Evolutionary conservation across 64 coral and sea anemone species (phyloP).

Genomic region (Hydrozoanthus tunicans): DNA sequence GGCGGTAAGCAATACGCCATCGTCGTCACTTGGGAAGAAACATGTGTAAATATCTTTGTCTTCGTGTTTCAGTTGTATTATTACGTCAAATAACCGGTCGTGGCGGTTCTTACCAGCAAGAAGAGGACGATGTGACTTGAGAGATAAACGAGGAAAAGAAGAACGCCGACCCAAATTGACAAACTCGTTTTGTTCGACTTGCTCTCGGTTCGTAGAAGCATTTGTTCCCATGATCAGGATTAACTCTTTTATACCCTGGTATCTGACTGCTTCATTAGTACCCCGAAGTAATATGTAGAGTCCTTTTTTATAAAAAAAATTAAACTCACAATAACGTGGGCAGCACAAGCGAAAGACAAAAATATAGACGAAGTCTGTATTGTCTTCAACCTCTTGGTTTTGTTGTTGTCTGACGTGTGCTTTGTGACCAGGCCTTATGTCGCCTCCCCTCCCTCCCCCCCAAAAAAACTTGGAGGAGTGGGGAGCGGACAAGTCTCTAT

Average conservation of each 20-base stretch:
- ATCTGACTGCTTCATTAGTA: background rate
- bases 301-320: background rate
- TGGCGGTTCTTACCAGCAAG: slow-evolving; percentile 58
- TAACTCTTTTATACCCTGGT: background rate
- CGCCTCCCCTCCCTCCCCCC: background rate
- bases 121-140: slow-evolving; percentile 77
- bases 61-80: slow-evolving; percentile 95
- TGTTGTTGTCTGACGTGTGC: slow-evolving; percentile 50
- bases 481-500: background rate
- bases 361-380: background rate
- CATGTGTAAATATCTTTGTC: slow-evolving; percentile 96
- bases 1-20: slow-evolving; percentile 79
- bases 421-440: slow-evolving; percentile 32
- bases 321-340: slow-evolving; percentile 42
- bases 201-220: background rate
- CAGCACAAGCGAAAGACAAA: background rate
- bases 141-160: slow-evolving; percentile 78
- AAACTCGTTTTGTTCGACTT: slow-evolving; percentile 1
- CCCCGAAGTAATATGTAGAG: background rate
- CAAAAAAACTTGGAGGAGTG: background rate
- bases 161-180: slow-evolving; percentile 45
- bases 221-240: slow-evolving; percentile 26
- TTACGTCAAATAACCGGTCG: slow-evolving; percentile 78
- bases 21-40: slow-evolving; percentile 93
- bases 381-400: background rate